A percentile compares a stretch with the other conserved stretches of the same genome.
Evolutionary conservation across 2,113 vertebrate genomes (phyloP).

Genomic region (Sinocyclocheilus maitianheensis): DNA sequence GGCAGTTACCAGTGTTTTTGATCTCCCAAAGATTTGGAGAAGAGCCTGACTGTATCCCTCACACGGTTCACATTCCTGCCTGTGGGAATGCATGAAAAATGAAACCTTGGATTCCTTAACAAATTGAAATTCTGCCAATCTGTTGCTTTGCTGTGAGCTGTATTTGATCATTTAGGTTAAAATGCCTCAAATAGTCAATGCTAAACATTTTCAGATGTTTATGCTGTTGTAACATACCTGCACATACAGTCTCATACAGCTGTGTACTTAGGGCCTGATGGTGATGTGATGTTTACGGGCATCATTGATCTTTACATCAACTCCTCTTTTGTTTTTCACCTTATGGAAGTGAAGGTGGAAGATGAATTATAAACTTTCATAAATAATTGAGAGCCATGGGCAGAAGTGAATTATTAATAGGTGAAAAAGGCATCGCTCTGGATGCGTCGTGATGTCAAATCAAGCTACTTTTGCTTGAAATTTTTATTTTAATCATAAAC

Average conservation of each 20-base stretch:
- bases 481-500: no score
- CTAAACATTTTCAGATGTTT: conserved; percentile 4
- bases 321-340: conserved; percentile 48
- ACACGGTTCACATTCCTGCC: neutral
- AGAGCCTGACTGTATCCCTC: conserved; percentile 4
- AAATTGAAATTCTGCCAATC: neutral
- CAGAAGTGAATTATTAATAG: conserved; percentile 61
- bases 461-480: no score
- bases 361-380: conserved; percentile 58
- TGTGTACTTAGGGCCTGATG: neutral
- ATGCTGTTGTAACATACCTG: neutral
- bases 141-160: conserved; percentile 7
- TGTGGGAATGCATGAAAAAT: conserved; percentile 31
- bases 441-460: neutral
- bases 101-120: neutral
- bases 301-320: conserved; percentile 40
- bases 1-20: conserved; percentile 7
- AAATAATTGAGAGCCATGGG: conserved; percentile 58
- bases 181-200: neutral
- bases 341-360: conserved; percentile 45
- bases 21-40: conserved; percentile 27
- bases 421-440: conserved; percentile 40
- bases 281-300: conserved; percentile 1
- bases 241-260: neutral
- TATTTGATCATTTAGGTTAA: neutral